A percentile compares a stretch with the other conserved stretches of the same genome.
These are phyloP conservation scores for Norana najaformis DNA, from an alignment of 2,888 invertebrate species.

Conservation along the genomic window DNA sequence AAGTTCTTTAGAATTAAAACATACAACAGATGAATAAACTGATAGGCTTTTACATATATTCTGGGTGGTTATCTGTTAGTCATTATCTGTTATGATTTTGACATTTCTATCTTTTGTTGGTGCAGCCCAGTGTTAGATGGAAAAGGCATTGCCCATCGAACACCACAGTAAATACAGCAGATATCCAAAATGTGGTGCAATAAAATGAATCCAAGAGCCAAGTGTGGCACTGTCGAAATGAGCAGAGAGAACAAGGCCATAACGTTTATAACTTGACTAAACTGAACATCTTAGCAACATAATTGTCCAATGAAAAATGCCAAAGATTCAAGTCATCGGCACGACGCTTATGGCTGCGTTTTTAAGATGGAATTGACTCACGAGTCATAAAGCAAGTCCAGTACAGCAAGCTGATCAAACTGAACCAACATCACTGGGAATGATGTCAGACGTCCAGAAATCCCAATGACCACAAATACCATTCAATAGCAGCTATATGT, in stretches of 20 bases:
- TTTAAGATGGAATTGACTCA: neutral
- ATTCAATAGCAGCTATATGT: neutral
- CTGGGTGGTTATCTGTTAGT: no score
- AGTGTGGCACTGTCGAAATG: neutral
- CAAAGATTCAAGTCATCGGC: neutral
- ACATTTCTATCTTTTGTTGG: no score
- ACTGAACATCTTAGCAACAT: constrained; percentile 5
- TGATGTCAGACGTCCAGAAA: neutral
- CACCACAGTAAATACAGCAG: neutral
- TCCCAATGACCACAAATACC: neutral
- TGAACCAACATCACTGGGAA: neutral
- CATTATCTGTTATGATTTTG: no score
- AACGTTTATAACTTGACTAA: neutral
- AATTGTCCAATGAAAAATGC: neutral
- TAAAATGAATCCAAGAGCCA: neutral
- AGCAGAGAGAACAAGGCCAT: neutral
- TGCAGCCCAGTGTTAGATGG: no score
- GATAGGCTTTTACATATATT: no score
- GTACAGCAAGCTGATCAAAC: neutral
- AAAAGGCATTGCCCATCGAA: neutral
- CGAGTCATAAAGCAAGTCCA: neutral
- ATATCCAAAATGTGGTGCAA: neutral
- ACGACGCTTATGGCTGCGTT: neutral
- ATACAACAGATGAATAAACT: no score
- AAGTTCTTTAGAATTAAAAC: no score